These are phyloP conservation scores for Euura saliciscinereae DNA, from an alignment of 1,140 invertebrate species.

Conservation along the genomic window DNA sequence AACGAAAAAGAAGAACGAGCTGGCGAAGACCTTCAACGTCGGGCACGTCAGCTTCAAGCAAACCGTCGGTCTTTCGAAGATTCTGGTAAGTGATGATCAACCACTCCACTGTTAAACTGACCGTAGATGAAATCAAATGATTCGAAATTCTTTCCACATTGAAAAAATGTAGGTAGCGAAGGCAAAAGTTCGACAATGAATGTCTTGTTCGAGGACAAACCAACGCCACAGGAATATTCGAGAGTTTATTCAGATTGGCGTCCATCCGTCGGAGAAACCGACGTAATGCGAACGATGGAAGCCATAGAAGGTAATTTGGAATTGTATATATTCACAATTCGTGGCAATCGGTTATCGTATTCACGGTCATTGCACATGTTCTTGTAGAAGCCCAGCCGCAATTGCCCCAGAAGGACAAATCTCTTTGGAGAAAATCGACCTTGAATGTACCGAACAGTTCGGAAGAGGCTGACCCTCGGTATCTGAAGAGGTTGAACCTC, in stretches of 20 bases:
- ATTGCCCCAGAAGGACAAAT: constrained; percentile 72
- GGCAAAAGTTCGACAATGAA: constrained; percentile 70
- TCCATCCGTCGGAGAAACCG: constrained; percentile 80
- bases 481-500: constrained; percentile 60
- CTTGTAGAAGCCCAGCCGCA: constrained; percentile 69
- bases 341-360: no score
- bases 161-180: constrained; percentile 69
- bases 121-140: constrained; percentile 8
- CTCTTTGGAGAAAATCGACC: constrained; percentile 77
- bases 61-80: constrained; percentile 82
- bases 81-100: constrained; percentile 63
- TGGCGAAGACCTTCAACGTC: constrained; percentile 68
- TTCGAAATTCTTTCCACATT: constrained; percentile 19
- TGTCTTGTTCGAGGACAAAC: constrained; percentile 72
- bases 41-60: constrained; percentile 66
- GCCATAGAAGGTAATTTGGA: constrained; percentile 75
- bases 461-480: constrained; percentile 63
- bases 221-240: constrained; percentile 60
- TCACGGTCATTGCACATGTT: no score
- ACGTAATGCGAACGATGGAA: constrained; percentile 84
- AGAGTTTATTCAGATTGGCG: constrained; percentile 79
- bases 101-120: no score
- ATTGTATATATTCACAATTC: background rate
- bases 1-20: constrained; percentile 83
- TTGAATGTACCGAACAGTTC: constrained; percentile 68